phyloP scores from a whole-genome alignment of 2,113 vertebrate genomes.

The Phrynosoma platyrhinos region DNA sequence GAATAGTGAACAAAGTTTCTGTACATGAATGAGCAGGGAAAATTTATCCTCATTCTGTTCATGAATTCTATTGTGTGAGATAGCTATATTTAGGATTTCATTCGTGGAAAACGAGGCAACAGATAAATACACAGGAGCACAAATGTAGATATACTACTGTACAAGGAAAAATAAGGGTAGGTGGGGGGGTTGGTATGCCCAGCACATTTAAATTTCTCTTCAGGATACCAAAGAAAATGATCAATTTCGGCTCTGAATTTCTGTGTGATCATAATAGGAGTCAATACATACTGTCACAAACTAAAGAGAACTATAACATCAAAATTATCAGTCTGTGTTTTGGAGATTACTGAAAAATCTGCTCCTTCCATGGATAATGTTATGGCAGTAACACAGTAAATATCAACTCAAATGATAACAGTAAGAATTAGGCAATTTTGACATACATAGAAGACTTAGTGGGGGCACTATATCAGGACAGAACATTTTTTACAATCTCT shows the following conservation, averaged over 20 bases:
- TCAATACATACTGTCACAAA: background rate
- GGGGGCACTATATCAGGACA: conserved; percentile 13
- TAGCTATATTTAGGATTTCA: conserved; percentile 49
- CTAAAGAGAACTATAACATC: accelerated
- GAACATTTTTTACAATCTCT: conserved; percentile 40
- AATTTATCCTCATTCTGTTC: conserved; percentile 57
- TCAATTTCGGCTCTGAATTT: conserved; percentile 19
- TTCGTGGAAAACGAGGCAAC: background rate
- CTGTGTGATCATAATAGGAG: accelerated
- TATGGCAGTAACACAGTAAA: background rate
- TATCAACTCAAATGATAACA: background rate
- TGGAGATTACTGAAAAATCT: conserved; percentile 15
- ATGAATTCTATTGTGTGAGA: conserved; percentile 49
- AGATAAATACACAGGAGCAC: conserved; percentile 38
- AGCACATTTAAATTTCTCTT: conserved; percentile 49
- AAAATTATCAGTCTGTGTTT: conserved; percentile 28
- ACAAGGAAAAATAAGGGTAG: conserved; percentile 58
- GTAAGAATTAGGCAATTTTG: background rate
- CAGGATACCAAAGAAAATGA: conserved; percentile 9
- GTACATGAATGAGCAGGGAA: conserved; percentile 44
- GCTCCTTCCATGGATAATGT: background rate
- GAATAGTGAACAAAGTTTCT: conserved; percentile 66
- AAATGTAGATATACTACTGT: conserved; percentile 62
- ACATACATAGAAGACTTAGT: conserved; percentile 9
- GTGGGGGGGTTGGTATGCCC: conserved; percentile 28